Evolutionary conservation across 2,113 vertebrate genomes (phyloP), one percentile per base, ranked within the genome.

Genomic region (Nannospalax galili): DNA sequence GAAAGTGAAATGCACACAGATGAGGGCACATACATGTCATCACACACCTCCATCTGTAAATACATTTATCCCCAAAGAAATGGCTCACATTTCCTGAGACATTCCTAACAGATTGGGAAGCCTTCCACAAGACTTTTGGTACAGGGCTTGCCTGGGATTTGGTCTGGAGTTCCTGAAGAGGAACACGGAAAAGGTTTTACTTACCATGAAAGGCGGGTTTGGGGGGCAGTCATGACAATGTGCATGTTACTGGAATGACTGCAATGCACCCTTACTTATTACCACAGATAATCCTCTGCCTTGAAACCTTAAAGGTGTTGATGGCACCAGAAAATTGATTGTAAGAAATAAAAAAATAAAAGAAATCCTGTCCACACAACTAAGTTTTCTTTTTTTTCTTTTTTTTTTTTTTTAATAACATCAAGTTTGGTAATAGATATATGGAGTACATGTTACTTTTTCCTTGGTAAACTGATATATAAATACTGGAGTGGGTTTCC

Each of bases 31-130:
- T 48, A 90, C 40, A 84, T 24, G 22, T 58, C 92, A 52, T 28
- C 67, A 92, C 82, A 95, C 73, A 91, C 72, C 77, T 70, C 75
- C 89, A 94, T 81, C 82, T 84, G 72, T 90, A 89, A 89, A 91
- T 94, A n/a, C 28, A 95, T 24, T 52, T 56, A n/a, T 62, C 72
- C 77, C 67, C 70, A 24, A 94, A 94, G 96, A 97, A 97, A 96
- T 96, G 90, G 93, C 96, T 95, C 95, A 45, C 92, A 89, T 95
- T 97, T 97, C 96, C 97, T 96, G 97, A 97, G 96, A 97, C 93
- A 93, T 90, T 97, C 95, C 92, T 85, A 95, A 95, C 78, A 97
- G 94, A 93, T 10, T 70, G 81, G 95, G 22, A 96, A 74, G 45
- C 89, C 88, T 96, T 90, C 77, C 88, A 87, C 67, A 72, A 97